These are phyloP conservation scores for Toxotes chatareus DNA, from an alignment of 2,113 vertebrate genomes.

Conservation along the genomic window DNA sequence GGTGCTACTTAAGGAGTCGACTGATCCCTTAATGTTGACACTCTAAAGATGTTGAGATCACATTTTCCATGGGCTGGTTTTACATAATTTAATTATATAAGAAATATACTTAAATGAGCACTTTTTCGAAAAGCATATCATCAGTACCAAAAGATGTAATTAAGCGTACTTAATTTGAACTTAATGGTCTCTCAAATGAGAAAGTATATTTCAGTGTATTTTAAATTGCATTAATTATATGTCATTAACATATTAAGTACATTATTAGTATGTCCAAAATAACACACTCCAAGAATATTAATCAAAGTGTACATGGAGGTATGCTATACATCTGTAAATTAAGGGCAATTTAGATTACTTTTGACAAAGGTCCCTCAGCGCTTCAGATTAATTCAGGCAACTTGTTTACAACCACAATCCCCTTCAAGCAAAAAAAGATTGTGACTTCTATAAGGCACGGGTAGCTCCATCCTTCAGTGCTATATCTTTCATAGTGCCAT, in stretches of 20 bases:
- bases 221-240: constrained; percentile 4
- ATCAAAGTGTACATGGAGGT: not conserved
- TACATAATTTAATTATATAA: too few relatives aligned
- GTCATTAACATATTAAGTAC: constrained; percentile 6
- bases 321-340: not conserved
- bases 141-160: not conserved
- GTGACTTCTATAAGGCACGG: too few relatives aligned
- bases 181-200: not conserved
- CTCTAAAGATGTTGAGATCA: not conserved
- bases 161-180: not conserved
- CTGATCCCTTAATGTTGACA: too few relatives aligned
- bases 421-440: not conserved
- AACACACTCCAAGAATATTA: constrained; percentile 1
- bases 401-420: not conserved
- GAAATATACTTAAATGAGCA: not conserved
- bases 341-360: not conserved
- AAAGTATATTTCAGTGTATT: not conserved
- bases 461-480: too few relatives aligned
- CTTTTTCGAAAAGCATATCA: not conserved
- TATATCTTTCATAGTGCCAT: too few relatives aligned
- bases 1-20: not conserved
- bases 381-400: not conserved
- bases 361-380: not conserved
- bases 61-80: not conserved
- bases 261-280: constrained; percentile 3